Base-by-base conservation (phyloP, 2,113 vertebrate species). In the Ceyx melanurus region DNA sequence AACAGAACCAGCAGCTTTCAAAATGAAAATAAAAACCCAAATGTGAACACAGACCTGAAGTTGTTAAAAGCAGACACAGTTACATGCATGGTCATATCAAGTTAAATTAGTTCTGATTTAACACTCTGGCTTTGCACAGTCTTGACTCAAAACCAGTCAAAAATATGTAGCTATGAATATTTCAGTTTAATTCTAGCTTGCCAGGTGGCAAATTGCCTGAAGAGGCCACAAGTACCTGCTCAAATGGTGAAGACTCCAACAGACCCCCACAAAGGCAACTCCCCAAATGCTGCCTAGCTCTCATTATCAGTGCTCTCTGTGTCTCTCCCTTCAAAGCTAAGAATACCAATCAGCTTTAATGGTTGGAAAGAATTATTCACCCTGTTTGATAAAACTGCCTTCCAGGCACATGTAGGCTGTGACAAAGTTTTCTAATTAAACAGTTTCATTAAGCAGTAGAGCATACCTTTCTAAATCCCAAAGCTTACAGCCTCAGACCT, bases 351-450 rank as follows among this genome's bases (percentile, higher is more conserved):
- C 89, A 93, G 48, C 35, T 62, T 48, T 64, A 87, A 81, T 13
- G 60, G 72, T 31, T 83, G 79, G 54, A 70, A 82, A 86, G 64
- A 84, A 84, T 85, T 89, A 73, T 57, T 82, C 86, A 93, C 77
- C 72, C 86, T 79, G 18, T 89, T 95, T 86, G 65, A 81, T 67
- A 95, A 88, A 92, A 86, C 61, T 93, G 83, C 66, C 83, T 93
- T 72, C 40, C 15, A 93, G 88, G 77, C 53, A 93, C 68, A 7
- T 31, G 48, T 4, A 88, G 88, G 54, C 75, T 96, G 90, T 80
- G 86, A 91, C 94, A 84, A 94, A 94, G 79, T 93, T 93, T 94
- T 94, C 88, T 93, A 93, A 96, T 96, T 92, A 93, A 94, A 80
- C 45, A 72, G 53, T 88, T 94, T 93, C 90, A 94, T 94, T 96